These are phyloP conservation scores for Murina feae DNA, from an alignment of 2,113 vertebrate genomes.

Conservation along the genomic window DNA sequence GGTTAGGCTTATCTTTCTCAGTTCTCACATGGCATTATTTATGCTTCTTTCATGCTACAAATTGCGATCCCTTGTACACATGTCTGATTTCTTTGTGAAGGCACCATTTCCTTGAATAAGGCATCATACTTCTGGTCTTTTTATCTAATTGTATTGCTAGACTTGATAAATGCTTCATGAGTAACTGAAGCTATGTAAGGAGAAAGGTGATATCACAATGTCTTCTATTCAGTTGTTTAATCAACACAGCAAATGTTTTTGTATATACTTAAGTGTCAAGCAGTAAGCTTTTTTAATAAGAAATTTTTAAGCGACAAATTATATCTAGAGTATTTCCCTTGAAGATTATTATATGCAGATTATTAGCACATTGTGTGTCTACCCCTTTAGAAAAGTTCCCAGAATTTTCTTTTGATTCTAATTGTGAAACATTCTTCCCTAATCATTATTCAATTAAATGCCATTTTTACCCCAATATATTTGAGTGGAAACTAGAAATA, in stretches of 20 bases:
- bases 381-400: background rate
- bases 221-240: background rate
- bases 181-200: background rate
- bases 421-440: background rate
- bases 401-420: conserved; percentile 21
- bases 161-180: background rate
- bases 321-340: background rate
- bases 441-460: conserved; percentile 27
- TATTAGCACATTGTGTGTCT: background rate
- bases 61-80: background rate
- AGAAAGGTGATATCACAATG: background rate
- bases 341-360: background rate
- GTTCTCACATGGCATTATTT: background rate
- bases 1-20: background rate
- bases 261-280: background rate
- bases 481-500: conserved; percentile 34
- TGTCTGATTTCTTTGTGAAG: background rate
- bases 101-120: background rate
- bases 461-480: background rate
- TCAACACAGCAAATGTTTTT: background rate
- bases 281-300: background rate
- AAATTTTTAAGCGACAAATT: background rate
- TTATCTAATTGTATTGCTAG: background rate
- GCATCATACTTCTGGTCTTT: background rate
- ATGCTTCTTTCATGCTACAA: background rate